A percentile compares a stretch with the other conserved stretches of the same genome.
These are phyloP conservation scores for Eristalis pertinax DNA, from an alignment of 2,888 invertebrate genomes.

Conservation along the genomic window DNA sequence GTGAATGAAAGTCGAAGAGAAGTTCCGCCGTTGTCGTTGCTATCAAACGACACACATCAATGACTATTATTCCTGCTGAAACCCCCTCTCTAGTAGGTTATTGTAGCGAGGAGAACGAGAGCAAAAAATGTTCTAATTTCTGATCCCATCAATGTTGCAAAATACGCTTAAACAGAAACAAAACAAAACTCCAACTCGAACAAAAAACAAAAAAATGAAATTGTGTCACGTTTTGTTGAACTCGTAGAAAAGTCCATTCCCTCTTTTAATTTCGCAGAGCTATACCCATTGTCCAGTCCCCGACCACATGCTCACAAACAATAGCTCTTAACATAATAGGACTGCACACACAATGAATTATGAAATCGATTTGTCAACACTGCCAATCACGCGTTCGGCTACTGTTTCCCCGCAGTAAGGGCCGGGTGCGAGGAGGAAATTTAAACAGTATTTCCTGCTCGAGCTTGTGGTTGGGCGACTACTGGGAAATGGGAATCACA, in stretches of 20 bases:
- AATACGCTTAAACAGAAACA: background rate
- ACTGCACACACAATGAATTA: conserved; percentile 18
- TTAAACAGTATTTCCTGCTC: background rate
- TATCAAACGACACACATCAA: background rate
- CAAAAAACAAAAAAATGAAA: background rate
- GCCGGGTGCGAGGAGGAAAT: background rate
- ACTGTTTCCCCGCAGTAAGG: background rate
- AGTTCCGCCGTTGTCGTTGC: background rate
- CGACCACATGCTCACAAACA: background rate
- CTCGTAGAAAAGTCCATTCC: background rate
- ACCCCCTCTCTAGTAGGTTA: background rate
- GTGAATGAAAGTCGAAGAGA: background rate
- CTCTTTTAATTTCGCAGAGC: background rate
- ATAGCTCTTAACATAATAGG: background rate
- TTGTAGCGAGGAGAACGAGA: background rate
- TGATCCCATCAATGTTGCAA: background rate
- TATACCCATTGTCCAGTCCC: background rate
- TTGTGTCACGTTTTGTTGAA: background rate
- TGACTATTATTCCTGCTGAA: background rate
- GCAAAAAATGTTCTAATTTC: background rate
- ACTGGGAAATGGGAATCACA: background rate
- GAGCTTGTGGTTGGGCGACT: background rate
- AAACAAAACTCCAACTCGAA: background rate
- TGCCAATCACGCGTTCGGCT: conserved; percentile 8
- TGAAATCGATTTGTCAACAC: conserved; percentile 33